Evolutionary conservation across 2,888 invertebrate species (phyloP).

Genomic region (Eudemis profundana): DNA sequence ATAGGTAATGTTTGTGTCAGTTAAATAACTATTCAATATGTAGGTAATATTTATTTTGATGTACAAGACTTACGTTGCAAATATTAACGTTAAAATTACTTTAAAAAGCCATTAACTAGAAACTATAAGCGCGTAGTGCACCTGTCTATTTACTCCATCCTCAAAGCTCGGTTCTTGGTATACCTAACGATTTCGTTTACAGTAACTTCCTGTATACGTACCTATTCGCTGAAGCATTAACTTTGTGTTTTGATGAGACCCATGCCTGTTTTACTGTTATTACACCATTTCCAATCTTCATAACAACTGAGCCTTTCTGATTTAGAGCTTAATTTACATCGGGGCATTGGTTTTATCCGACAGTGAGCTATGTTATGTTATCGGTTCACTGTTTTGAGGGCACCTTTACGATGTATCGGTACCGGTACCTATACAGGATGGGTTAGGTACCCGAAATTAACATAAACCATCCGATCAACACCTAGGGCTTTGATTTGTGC

Average conservation of each 20-base stretch:
- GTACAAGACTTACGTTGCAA: no score
- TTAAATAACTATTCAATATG: no score
- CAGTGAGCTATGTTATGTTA: constrained; percentile 30
- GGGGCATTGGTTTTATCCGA: constrained; percentile 20
- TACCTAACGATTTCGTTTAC: constrained; percentile 21
- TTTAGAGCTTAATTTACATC: constrained; percentile 54
- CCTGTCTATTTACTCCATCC: constrained; percentile 4
- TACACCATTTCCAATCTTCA: constrained; percentile 61
- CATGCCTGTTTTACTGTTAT: constrained; percentile 60
- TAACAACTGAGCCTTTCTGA: constrained; percentile 61
- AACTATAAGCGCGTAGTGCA: background rate
- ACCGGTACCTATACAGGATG: background rate
- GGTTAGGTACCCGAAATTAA: background rate
- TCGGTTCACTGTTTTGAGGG: constrained; percentile 24
- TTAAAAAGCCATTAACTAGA: background rate
- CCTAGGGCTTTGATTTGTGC: no score
- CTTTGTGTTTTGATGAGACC: constrained; percentile 50
- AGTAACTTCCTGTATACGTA: background rate
- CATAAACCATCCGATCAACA: constrained; percentile 1
- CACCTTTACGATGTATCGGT: background rate
- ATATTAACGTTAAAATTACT: background rate
- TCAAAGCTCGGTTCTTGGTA: background rate
- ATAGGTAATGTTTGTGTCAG: no score
- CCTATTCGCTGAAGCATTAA: constrained; percentile 44
- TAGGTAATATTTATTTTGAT: no score